Evolutionary conservation across 2,797 vertebrate species (phyloP), one percentile per base, ranked within the genome.

Genomic region (Sebastes glaucus): DNA sequence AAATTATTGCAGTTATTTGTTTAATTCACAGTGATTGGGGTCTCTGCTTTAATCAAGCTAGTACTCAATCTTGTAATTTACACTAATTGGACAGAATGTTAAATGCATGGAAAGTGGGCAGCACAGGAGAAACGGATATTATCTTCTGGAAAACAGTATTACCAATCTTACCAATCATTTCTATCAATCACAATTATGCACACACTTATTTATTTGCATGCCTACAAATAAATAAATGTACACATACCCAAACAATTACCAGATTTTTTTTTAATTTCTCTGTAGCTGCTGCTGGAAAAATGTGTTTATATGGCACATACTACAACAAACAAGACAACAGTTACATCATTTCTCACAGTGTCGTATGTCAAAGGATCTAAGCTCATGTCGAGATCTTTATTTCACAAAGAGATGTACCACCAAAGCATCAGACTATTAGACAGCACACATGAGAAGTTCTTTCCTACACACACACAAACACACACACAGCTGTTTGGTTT

Each of bases 401-500:
- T 73, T 73, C 16, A 72, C 49, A 64, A 74, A 74, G 27, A 68
- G 32, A 72, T 77, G 20, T 49, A 62, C 16, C 20, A 56, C 52
- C 28, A 27, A 72, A 75, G 25, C 55, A 75, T 75, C 46, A 72
- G 33, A 86, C 53, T 59, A 1, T 63, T 32, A 38, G 30, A 63
- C 6, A 80, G 38, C 33, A 70, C 30, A 56, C 65, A 49, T 28
- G 49, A 73, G 27, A 16, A 23, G 30, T 38, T 64, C 3, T 3
- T 22, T 61, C 38, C 57, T 5, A 59, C 42, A 27, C 61, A 64
- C 35, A 38, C 35, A 38, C 35, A 38, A 38, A 59, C 42, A 27
- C 61, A 64, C 46, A 81, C 75, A 76, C 75, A 87, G 65, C 80
- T 81, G 82, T 87, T 80, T 74, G 53, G 75, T 75, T 74, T 71